These are phyloP conservation scores for Sarcophaga caerulescens DNA, from an alignment of 2,888 invertebrate genomes.

Conservation along the genomic window DNA sequence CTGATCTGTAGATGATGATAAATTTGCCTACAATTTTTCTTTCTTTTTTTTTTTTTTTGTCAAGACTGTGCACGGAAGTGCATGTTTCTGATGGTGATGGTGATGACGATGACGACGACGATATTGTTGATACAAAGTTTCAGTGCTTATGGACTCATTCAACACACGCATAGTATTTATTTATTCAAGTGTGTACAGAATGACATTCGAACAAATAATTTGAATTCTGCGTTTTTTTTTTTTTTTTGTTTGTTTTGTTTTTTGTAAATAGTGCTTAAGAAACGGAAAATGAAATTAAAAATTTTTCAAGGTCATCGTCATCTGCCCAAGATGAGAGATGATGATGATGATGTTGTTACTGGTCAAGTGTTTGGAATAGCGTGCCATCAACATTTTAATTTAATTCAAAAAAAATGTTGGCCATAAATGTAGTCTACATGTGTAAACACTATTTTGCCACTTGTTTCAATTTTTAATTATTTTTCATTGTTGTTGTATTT, in stretches of 20 bases:
- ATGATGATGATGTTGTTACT: not conserved
- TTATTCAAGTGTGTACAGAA: constrained; percentile 5
- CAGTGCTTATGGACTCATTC: constrained; percentile 32
- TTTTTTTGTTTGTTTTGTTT: not conserved
- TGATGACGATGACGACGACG: not conserved
- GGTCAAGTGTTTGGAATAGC: constrained; percentile 49
- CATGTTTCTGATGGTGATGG: constrained; percentile 1
- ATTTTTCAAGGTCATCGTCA: constrained; percentile 56
- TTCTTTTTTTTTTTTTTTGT: not conserved
- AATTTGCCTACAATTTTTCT: constrained; percentile 36
- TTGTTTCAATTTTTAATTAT: constrained; percentile 7
- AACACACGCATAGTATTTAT: not conserved
- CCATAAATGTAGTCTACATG: constrained; percentile 59
- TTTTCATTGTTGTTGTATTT: not conserved
- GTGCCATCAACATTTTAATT: constrained; percentile 53
- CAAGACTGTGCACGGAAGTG: constrained; percentile 59
- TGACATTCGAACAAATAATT: constrained; percentile 60
- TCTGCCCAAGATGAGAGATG: not conserved
- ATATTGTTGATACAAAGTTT: constrained; percentile 34
- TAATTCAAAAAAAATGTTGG: constrained; percentile 42
- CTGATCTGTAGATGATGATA: constrained; percentile 63
- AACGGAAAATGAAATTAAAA: not conserved
- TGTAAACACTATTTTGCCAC: constrained; percentile 52
- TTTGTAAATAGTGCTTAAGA: constrained; percentile 22
- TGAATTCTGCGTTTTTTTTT: constrained; percentile 39